Evolutionary conservation across 37 sponge, comb jelly and placozoan species (phyloP).

Genomic region (Haliclona indistincta): DNA sequence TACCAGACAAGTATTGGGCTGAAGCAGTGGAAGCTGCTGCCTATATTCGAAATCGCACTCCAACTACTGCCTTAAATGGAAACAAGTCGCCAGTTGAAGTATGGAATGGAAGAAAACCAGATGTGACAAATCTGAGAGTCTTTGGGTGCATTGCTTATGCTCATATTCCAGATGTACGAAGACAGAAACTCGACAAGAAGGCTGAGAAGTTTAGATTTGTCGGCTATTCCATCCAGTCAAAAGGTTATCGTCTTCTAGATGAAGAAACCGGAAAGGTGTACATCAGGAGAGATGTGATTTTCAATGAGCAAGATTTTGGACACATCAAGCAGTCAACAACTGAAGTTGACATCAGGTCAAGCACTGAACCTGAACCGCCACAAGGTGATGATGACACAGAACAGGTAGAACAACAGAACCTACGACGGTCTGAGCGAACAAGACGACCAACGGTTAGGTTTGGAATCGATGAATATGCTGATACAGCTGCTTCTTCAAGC

Average conservation of each 20-base stretch:
- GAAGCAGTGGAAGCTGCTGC: conserved; percentile 44
- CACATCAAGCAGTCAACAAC: background rate
- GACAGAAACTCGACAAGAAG: conserved; percentile 31
- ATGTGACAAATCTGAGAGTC: conserved; percentile 37
- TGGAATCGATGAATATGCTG: conserved; percentile 55
- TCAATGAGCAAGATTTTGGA: conserved; percentile 10
- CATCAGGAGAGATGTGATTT: conserved; percentile 14
- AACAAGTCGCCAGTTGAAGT: conserved; percentile 34
- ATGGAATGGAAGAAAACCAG: no score
- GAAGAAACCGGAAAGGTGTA: background rate
- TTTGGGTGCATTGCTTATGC: conserved; percentile 64
- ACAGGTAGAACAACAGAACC: conserved; percentile 1
- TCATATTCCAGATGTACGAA: conserved; percentile 23
- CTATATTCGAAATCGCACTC: conserved; percentile 32
- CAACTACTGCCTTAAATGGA: conserved; percentile 35
- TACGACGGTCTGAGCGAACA: conserved; percentile 6
- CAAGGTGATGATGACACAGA: background rate
- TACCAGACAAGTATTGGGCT: conserved; percentile 40
- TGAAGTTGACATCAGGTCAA: background rate
- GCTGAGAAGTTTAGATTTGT: conserved; percentile 35
- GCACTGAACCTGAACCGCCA: background rate
- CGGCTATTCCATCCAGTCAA: conserved; percentile 22
- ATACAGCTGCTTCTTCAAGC: conserved; percentile 4
- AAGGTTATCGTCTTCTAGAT: conserved; percentile 5
- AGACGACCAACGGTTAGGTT: conserved; percentile 25